These are phyloP conservation scores for Salpingus planirostris DNA, from an alignment of 2,888 invertebrate species.

Conservation along the genomic window DNA sequence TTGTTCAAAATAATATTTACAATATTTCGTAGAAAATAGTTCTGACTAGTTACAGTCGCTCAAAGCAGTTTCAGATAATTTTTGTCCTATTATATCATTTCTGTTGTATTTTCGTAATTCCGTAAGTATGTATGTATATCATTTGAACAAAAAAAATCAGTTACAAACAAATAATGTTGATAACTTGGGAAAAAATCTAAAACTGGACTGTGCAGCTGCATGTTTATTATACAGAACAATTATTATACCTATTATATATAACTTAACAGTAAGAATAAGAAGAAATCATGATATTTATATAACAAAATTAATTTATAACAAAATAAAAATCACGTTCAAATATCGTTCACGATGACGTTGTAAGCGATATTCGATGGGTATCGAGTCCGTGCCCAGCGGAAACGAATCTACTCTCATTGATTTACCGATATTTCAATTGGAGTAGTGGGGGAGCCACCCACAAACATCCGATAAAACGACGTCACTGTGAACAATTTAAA, in stretches of 20 bases:
- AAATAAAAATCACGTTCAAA: slow-evolving; percentile 21
- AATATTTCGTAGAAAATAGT: slow-evolving; percentile 32
- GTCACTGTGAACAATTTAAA: slow-evolving; percentile 35
- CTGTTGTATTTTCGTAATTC: too few relatives aligned
- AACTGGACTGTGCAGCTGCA: slow-evolving; percentile 38
- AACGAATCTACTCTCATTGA: too few relatives aligned
- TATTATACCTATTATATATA: slow-evolving; percentile 36
- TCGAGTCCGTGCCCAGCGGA: too few relatives aligned
- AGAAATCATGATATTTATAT: slow-evolving; percentile 33
- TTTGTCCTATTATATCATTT: too few relatives aligned
- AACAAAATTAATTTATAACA: slow-evolving; percentile 31
- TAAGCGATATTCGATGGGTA: too few relatives aligned
- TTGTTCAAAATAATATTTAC: slow-evolving; percentile 37
- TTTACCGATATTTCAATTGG: too few relatives aligned
- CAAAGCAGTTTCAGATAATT: slow-evolving; percentile 38
- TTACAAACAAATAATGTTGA: too few relatives aligned
- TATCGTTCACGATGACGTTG: slow-evolving; percentile 22
- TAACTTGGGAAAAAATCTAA: slow-evolving; percentile 32
- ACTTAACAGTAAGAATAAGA: slow-evolving; percentile 40
- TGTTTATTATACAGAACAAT: slow-evolving; percentile 39
- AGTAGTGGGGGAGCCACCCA: too few relatives aligned
- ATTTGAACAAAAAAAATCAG: too few relatives aligned
- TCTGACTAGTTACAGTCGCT: slow-evolving; percentile 38
- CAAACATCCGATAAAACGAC: slow-evolving; percentile 24
- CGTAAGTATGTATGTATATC: too few relatives aligned